These are phyloP conservation scores for Acronicta alni DNA, from an alignment of 2,888 invertebrate species.

Conservation along the genomic window DNA sequence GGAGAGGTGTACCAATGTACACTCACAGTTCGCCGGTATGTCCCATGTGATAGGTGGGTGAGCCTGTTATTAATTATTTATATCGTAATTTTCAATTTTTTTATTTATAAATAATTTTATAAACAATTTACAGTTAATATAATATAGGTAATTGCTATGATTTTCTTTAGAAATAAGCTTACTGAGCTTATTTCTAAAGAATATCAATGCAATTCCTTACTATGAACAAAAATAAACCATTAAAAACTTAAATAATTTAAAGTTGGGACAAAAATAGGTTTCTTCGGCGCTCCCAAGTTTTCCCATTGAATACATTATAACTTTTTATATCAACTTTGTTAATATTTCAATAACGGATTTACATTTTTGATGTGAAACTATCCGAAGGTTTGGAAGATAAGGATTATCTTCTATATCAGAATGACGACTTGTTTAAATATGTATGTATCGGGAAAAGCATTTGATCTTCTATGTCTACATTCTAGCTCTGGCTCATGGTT, in stretches of 20 bases:
- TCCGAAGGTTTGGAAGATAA: conserved; percentile 31
- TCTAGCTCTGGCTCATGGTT: too few species aligned
- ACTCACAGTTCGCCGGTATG: too few species aligned
- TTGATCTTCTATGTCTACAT: not conserved
- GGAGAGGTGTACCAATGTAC: too few species aligned
- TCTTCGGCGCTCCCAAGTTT: conserved; percentile 45
- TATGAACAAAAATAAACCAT: conserved; percentile 26
- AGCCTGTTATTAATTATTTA: too few species aligned
- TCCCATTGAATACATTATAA: conserved; percentile 60
- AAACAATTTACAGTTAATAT: too few species aligned
- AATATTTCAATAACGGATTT: conserved; percentile 61
- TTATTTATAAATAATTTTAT: too few species aligned
- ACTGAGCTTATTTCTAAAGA: too few species aligned
- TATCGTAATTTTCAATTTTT: too few species aligned
- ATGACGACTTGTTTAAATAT: conserved; percentile 12
- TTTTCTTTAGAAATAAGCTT: too few species aligned
- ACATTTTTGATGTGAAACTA: conserved; percentile 57
- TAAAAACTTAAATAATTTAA: conserved; percentile 54
- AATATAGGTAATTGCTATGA: too few species aligned
- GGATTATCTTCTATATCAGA: conserved; percentile 20
- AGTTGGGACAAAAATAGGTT: conserved; percentile 44
- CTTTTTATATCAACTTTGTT: conserved; percentile 56
- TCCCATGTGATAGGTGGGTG: too few species aligned
- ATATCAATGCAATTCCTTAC: conserved; percentile 24
- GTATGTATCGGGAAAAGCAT: conserved; percentile 9